Evolutionary conservation across 2,888 invertebrate genomes (phyloP).

Genomic region (Drosophila mayaguana): DNA sequence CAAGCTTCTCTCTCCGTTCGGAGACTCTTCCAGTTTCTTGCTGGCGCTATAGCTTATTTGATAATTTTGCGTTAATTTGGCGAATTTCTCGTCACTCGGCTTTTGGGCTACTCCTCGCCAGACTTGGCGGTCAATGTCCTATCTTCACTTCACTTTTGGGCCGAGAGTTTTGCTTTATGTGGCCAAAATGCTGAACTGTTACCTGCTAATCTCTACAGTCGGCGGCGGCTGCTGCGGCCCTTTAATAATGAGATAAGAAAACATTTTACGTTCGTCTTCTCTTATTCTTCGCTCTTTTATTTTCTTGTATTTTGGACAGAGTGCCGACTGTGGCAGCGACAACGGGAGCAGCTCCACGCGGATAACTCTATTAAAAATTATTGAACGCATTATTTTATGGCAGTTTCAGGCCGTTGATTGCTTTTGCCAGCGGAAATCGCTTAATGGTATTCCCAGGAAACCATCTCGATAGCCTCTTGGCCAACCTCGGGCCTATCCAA

Average conservation of each 20-base stretch:
- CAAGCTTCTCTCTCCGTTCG: neutral
- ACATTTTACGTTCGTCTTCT: conserved; percentile 56
- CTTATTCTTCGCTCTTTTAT: neutral
- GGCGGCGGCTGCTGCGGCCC: conserved; percentile 54
- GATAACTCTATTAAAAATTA: conserved; percentile 74
- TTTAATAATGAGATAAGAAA: conserved; percentile 77
- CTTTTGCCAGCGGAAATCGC: conserved; percentile 57
- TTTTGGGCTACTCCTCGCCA: conserved; percentile 11
- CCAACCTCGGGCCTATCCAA: neutral
- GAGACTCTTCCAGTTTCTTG: neutral
- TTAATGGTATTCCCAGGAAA: conserved; percentile 63
- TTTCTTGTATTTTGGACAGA: neutral
- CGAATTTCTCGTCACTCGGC: conserved; percentile 19
- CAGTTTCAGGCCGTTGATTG: conserved; percentile 48
- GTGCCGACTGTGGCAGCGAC: conserved; percentile 18
- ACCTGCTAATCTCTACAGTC: conserved; percentile 47
- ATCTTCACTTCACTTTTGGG: conserved; percentile 27
- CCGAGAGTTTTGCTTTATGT: conserved; percentile 58
- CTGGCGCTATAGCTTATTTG: conserved; percentile 58
- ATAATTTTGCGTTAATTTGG: conserved; percentile 63
- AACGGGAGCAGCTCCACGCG: conserved; percentile 36
- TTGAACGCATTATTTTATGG: conserved; percentile 62
- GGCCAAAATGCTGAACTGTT: conserved; percentile 45
- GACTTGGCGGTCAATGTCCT: conserved; percentile 59
- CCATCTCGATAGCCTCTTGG: conserved; percentile 15